Evolutionary conservation across 2,113 vertebrate species (phyloP).

Genomic region (Aleadryas rufinucha): DNA sequence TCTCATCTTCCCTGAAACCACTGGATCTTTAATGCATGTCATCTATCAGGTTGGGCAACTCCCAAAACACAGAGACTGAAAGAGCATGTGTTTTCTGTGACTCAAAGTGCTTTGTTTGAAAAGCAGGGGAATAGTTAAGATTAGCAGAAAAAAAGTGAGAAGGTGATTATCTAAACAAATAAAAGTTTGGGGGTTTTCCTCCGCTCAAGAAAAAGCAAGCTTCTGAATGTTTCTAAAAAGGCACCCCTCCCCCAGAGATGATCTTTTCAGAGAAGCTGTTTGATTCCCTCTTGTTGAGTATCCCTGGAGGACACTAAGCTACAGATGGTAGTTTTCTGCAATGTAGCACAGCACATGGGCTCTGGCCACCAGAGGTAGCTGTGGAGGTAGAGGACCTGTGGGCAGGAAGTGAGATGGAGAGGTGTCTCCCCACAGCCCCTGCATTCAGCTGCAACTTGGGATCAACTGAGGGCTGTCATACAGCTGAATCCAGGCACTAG

Average conservation of each 20-base stretch:
- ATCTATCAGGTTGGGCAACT: not conserved
- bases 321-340: not conserved
- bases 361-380: not conserved
- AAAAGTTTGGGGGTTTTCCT: not conserved
- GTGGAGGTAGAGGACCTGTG: not conserved
- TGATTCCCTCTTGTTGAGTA: not conserved
- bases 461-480: accelerated
- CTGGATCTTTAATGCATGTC: not conserved
- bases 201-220: not conserved
- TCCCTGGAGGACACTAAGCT: not conserved
- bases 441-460: not conserved
- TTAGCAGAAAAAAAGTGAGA: not conserved
- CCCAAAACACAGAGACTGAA: not conserved
- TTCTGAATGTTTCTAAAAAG: not conserved
- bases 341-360: not conserved
- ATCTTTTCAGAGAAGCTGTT: not conserved
- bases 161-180: not conserved
- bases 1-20: not conserved
- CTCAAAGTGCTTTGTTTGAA: not conserved
- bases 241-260: not conserved
- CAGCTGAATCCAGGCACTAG: not conserved
- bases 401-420: not conserved
- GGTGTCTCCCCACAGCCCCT: not conserved
- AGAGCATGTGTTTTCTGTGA: not conserved
- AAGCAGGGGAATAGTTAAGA: not conserved